Evolutionary conservation across 2,797 vertebrate species (phyloP), one percentile per base, ranked within the genome.

Genomic region (Acestrorhynchus altus): DNA sequence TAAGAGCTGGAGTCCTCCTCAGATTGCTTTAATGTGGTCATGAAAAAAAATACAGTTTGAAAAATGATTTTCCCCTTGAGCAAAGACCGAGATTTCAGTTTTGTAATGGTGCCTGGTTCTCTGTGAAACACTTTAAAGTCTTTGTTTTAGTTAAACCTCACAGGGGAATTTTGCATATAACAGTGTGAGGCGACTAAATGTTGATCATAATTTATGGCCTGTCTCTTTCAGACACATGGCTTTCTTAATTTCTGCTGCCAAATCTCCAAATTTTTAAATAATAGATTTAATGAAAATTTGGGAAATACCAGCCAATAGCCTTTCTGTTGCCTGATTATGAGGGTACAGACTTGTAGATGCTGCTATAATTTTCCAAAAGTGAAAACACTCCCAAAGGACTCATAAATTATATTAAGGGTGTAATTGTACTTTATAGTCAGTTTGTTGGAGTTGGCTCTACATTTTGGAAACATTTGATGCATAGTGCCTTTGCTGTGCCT

Each of bases 191-290:
- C 47, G n/a, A 68, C 65, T 78, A 77, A 75, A 57, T 59, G 71
- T 22, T 56, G 47, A 74, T 77, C 20, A 75, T 84, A 46, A 83
- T 84, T 83, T 83, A 67, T 64, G 22, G 70, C 18, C 67, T 65
- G 46, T 67, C n/a, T 80, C 66, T 61, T 51, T 67, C 49, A 70
- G 76, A 79, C 31, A 79, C 31, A 12, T 72, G 12, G 57, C 72
- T 67, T 65, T n/a, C n/a, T 84, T 80, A 83, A 84, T 82, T 84
- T 77, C 69, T 76, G 79, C 64, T 67, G 81, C 76, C 72, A 54
- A n/a, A 59, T 74, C 81, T 73, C 65, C 44, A 64, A 47, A 71
- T 76, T 52, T 65, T 77, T 74, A 67, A 80, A 74, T 77, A 74
- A 52, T 65, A 65, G 60, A 80, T 31, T 44, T 83, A 61, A 56